These are phyloP conservation scores for Bembecia ichneumoniformis DNA, from an alignment of 2,888 invertebrate genomes.

Conservation along the genomic window DNA sequence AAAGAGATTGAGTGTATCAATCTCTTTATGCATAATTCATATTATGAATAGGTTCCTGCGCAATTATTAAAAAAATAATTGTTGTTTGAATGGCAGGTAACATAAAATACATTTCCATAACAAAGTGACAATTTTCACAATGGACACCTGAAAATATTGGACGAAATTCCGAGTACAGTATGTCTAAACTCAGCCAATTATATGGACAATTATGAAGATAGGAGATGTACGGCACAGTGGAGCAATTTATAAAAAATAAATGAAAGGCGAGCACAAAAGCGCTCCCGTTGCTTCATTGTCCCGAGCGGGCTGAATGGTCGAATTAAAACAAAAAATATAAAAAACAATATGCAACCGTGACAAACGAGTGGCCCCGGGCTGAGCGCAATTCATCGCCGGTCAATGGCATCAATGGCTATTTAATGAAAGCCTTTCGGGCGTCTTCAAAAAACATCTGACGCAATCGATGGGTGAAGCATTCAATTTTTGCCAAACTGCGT, in stretches of 20 bases:
- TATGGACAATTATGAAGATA: constrained; percentile 62
- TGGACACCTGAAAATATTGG: not conserved
- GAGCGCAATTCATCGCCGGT: not conserved
- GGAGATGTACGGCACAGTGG: constrained; percentile 30
- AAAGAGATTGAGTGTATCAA: no score
- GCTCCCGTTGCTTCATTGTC: constrained; percentile 21
- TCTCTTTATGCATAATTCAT: no score
- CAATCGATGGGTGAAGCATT: constrained; percentile 24
- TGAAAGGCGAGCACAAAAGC: constrained; percentile 30
- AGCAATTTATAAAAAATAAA: constrained; percentile 50
- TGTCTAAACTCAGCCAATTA: constrained; percentile 59
- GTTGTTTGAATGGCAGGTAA: no score
- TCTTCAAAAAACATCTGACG: constrained; percentile 24
- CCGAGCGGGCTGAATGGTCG: constrained; percentile 15
- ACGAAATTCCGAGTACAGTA: constrained; percentile 28
- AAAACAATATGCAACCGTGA: constrained; percentile 34
- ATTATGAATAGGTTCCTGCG: no score
- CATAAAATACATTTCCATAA: no score
- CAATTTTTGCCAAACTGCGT: constrained; percentile 60
- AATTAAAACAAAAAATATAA: constrained; percentile 36
- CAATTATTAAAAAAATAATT: no score
- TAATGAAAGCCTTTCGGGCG: constrained; percentile 3
- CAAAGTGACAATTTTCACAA: not conserved
- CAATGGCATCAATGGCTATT: not conserved
- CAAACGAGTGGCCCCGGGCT: constrained; percentile 30